phyloP scores from a whole-genome alignment of 2,113 vertebrate genomes.

The Perognathus longimembris region DNA sequence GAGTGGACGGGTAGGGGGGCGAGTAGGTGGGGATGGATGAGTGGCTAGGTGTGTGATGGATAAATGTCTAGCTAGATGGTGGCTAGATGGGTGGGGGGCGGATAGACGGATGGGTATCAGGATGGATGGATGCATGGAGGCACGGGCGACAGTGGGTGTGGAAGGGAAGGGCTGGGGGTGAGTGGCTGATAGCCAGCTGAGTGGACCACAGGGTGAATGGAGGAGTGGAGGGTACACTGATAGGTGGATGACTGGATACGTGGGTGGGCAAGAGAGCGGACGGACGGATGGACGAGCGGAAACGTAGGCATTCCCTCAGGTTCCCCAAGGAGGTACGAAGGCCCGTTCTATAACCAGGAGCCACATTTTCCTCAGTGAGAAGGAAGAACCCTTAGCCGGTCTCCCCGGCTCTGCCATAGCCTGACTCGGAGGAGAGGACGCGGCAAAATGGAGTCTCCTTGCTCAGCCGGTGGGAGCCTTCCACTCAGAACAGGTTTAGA shows the following conservation, averaged over 20 bases:
- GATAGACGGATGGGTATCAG: background rate
- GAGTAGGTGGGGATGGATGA: background rate
- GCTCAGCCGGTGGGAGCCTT: background rate
- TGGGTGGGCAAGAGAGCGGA: too few species aligned
- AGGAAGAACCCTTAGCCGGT: accelerated
- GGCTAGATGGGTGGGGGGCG: background rate
- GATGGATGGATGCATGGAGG: too few species aligned
- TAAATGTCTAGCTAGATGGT: background rate
- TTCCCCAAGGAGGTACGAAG: background rate
- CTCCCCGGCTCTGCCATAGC: background rate
- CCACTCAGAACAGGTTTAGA: background rate
- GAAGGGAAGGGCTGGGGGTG: too few species aligned
- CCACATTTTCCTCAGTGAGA: background rate
- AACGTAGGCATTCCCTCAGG: background rate
- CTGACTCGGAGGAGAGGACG: background rate
- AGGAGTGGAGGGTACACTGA: background rate
- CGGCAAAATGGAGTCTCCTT: background rate
- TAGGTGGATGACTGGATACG: background rate
- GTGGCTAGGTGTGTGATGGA: too few species aligned
- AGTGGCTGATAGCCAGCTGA: background rate
- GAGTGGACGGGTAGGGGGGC: background rate
- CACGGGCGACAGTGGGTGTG: too few species aligned
- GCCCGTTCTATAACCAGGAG: background rate
- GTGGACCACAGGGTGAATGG: too few species aligned
- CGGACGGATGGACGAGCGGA: background rate